phyloP scores from a whole-genome alignment of 2,113 vertebrate species.

The Eurystomus gularis region DNA sequence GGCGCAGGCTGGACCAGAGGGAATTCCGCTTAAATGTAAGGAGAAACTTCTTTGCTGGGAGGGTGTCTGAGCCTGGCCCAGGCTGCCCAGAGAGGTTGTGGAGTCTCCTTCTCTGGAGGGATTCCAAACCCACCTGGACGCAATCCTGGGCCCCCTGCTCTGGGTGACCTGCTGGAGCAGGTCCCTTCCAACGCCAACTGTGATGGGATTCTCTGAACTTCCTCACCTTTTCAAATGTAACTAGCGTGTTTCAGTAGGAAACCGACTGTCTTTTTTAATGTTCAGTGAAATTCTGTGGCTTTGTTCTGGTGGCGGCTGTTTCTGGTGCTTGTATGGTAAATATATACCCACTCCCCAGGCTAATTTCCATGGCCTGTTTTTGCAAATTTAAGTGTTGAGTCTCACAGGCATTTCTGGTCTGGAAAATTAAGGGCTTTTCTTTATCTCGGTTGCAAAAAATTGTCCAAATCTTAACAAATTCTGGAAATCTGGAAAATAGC shows the following conservation, averaged over 20 bases:
- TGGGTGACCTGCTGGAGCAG: too few species aligned
- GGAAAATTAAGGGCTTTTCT: background rate
- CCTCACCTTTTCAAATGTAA: background rate
- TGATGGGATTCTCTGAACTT: background rate
- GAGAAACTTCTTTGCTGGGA: too few species aligned
- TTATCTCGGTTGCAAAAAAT: background rate
- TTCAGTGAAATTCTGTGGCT: background rate
- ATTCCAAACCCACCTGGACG: too few species aligned
- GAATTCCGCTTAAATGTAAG: too few species aligned
- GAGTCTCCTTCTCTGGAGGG: too few species aligned
- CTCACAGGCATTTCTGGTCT: background rate
- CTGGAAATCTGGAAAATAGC: background rate
- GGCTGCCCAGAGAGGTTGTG: too few species aligned
- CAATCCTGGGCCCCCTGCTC: too few species aligned
- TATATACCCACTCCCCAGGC: background rate
- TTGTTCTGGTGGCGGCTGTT: background rate
- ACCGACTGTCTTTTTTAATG: background rate
- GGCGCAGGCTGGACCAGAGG: too few species aligned
- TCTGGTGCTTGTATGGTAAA: background rate
- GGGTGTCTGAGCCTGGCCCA: too few species aligned
- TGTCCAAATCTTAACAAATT: background rate
- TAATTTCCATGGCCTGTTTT: background rate
- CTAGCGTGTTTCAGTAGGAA: background rate
- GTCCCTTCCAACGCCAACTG: too few species aligned
- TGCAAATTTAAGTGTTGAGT: background rate